phyloP scores from a whole-genome alignment of 53 echinoderm and acorn worm species.

The Paracentrotus lividus region DNA sequence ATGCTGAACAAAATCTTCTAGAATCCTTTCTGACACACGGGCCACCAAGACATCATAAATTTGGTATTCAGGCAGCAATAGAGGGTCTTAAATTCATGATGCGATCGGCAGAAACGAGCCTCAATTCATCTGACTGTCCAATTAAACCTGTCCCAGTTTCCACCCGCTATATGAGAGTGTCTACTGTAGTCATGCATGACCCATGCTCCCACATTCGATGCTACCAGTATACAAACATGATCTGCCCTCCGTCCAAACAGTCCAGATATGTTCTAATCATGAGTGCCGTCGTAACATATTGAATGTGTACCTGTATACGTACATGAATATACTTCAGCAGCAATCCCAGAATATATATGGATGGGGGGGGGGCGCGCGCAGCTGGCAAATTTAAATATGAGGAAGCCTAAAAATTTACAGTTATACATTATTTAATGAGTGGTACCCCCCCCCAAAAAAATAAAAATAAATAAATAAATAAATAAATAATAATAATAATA shows the following conservation, averaged over 20 bases:
- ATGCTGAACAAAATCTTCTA: background rate
- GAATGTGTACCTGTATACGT: background rate
- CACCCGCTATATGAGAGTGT: background rate
- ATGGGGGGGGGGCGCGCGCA: no score
- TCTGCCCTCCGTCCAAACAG: background rate
- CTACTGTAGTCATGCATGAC: conserved; percentile 14
- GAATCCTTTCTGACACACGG: background rate
- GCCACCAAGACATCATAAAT: conserved; percentile 15
- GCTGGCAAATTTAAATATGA: no score
- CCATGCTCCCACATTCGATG: conserved; percentile 9
- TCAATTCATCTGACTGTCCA: conserved; percentile 33
- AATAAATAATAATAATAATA: no score
- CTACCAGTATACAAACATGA: conserved; percentile 31
- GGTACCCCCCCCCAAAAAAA: no score
- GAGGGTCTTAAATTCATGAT: conserved; percentile 34
- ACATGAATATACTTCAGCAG: no score
- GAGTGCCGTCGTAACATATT: background rate
- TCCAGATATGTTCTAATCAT: background rate
- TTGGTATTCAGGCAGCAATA: conserved; percentile 50
- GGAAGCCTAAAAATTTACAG: no score
- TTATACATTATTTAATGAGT: no score
- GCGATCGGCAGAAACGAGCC: conserved; percentile 8
- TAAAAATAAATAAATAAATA: no score
- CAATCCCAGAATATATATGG: no score
- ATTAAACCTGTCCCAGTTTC: conserved; percentile 56